Base-by-base conservation (phyloP, 2,888 invertebrate species). In the Pimpla rufipes region DNA sequence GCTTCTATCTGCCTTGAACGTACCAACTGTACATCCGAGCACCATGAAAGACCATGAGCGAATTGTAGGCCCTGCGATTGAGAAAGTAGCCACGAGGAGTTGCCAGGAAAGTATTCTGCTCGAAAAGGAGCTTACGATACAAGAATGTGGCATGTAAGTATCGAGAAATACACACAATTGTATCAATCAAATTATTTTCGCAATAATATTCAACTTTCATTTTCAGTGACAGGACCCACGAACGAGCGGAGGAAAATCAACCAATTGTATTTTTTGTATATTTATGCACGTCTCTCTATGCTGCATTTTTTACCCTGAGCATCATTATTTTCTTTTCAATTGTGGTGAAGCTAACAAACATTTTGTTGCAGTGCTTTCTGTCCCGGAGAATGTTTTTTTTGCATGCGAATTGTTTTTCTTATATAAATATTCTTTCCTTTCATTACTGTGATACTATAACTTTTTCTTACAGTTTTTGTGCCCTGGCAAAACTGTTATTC, bases 181-280 rank as follows among this genome's bases (percentile, higher is more conserved):
- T 29, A 29, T 29, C 2, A 29, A 29, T 29, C 5, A 29, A 29
- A 29, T 29, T 29, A 29, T 29, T 29, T 29, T 29, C 5, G 2
- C 29, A 29, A 29, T 29, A 29, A 29, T 29, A 5, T 29, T 29
- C 5, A 29, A 29, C 29, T 29, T 5, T 29, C 2, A 37, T 10
- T 13, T 62, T 13, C 37, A 37, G n/a, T 62, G 18, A 37, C 62
- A 62, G 62, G 29, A 62, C 35, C n/a, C 62, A n/a, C 6, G n/a
- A 23, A 35, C 2, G 62, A 29, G 35, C 29, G 16, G 16, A 47
- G 47, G n/a, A 47, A 13, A 47, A 47, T 16, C 6, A 47, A 47
- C 13, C 47, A 47, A 47, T 47, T 47, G 47, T 47, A 47, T 13
- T 47, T 47, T 29, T 29, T 29, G 13, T 47, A 13, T 47, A 16